Conservation (phyloP, 1,140 invertebrate species). For the Calosoma granatense region DNA sequence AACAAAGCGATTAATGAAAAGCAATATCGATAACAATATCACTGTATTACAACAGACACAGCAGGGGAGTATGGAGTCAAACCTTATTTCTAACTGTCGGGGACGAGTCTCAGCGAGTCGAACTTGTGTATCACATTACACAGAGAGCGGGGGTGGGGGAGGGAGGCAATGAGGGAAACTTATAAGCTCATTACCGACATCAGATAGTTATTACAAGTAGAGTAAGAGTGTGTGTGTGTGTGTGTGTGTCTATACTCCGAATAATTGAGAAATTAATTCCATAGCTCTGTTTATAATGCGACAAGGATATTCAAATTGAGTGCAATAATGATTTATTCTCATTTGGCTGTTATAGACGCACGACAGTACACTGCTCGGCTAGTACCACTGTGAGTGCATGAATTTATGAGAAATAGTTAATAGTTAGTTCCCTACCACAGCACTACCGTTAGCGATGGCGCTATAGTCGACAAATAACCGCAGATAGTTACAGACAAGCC, state of each 20-base stretch:
- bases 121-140: neutral
- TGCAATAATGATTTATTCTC: slow-evolving; percentile 5
- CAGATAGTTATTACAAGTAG: slow-evolving; percentile 1
- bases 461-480: neutral
- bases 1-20: neutral
- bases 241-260: neutral
- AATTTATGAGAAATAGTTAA: neutral
- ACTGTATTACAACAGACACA: neutral
- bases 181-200: slow-evolving; percentile 6
- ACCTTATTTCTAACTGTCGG: neutral
- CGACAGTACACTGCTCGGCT: neutral
- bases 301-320: neutral
- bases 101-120: neutral
- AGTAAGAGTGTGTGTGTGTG: neutral
- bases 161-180: neutral
- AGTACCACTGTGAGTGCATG: neutral
- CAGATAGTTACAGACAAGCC: neutral
- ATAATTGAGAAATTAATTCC: neutral
- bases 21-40: neutral
- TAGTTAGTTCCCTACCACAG: neutral
- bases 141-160: too few species aligned
- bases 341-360: neutral
- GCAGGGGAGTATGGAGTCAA: neutral
- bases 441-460: neutral
- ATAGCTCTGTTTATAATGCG: neutral